Conservation (phyloP, 2,888 invertebrate species). For the Drosophila borealis region DNA sequence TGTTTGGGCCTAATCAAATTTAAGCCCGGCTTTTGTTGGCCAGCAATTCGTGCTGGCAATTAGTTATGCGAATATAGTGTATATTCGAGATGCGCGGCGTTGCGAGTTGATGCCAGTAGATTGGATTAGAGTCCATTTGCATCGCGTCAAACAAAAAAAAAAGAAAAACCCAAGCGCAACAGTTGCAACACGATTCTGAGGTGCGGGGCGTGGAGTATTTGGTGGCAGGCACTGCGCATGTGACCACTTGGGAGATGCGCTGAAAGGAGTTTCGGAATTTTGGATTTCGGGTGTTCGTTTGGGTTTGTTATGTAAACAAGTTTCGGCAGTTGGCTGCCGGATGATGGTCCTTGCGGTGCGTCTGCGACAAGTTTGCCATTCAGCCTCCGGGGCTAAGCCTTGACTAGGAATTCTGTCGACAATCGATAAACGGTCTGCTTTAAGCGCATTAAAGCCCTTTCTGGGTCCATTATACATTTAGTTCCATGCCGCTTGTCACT, state of each 20-base stretch:
- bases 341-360: slow-evolving; percentile 44
- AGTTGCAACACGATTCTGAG: slow-evolving; percentile 55
- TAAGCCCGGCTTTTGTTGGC: slow-evolving; percentile 41
- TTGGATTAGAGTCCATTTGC: slow-evolving; percentile 61
- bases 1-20: slow-evolving; percentile 60
- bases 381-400: slow-evolving; percentile 16
- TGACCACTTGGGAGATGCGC: slow-evolving; percentile 54
- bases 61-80: slow-evolving; percentile 49
- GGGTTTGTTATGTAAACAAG: slow-evolving; percentile 75
- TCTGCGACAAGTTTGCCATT: slow-evolving; percentile 36
- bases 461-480: slow-evolving; percentile 17
- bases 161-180: slow-evolving; percentile 54
- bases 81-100: slow-evolving; percentile 31
- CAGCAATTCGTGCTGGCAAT: slow-evolving; percentile 45
- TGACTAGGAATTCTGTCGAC: not conserved
- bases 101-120: slow-evolving; percentile 44
- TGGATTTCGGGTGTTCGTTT: slow-evolving; percentile 13
- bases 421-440: slow-evolving; percentile 42
- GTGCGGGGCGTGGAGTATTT: no score
- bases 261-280: slow-evolving; percentile 4
- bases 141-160: slow-evolving; percentile 23
- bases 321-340: slow-evolving; percentile 38
- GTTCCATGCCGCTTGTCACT: slow-evolving; percentile 25
- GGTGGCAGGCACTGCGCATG: slow-evolving; percentile 60
- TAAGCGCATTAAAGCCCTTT: slow-evolving; percentile 34